These are phyloP conservation scores for Drosophila silvestris DNA, from an alignment of 2,888 invertebrate genomes.

Conservation along the genomic window DNA sequence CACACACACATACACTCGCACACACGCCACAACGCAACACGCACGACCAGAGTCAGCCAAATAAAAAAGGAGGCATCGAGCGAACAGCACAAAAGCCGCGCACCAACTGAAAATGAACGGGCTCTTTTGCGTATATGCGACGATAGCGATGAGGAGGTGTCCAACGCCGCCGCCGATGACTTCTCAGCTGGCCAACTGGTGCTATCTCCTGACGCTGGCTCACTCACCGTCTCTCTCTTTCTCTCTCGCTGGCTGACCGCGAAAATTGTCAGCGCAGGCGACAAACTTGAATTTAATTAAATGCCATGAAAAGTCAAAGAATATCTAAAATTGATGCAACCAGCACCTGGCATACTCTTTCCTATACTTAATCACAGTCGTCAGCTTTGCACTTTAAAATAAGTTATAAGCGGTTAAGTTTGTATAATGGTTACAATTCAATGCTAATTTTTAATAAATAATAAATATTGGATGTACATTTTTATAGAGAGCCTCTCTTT, in stretches of 20 bases:
- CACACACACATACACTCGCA: conserved; percentile 38
- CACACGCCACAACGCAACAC: conserved; percentile 29
- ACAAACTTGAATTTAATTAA: conserved; percentile 77
- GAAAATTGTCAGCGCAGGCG: conserved; percentile 69
- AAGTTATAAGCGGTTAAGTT: not conserved
- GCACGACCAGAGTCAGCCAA: conserved; percentile 27
- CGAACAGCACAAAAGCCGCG: conserved; percentile 70
- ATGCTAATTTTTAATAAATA: not conserved
- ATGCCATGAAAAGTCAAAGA: conserved; percentile 49
- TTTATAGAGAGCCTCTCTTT: not conserved
- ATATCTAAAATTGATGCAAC: not conserved
- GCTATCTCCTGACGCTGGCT: conserved; percentile 55
- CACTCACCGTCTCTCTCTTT: conserved; percentile 4
- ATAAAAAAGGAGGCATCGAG: conserved; percentile 68
- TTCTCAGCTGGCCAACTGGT: conserved; percentile 25
- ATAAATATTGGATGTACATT: not conserved
- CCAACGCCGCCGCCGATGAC: conserved; percentile 16
- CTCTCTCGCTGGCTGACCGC: conserved; percentile 60
- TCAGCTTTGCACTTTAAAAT: not conserved
- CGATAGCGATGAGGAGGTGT: conserved; percentile 37
- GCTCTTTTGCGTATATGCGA: conserved; percentile 47
- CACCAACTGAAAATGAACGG: conserved; percentile 64
- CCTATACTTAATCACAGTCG: not conserved
- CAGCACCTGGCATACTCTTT: conserved; percentile 30
- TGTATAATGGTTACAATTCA: not conserved